Percentiles rank a stretch among this genome's conserved stretches.
phyloP scores from a whole-genome alignment of 2,797 vertebrate species.

The Sebastes alutus region DNA sequence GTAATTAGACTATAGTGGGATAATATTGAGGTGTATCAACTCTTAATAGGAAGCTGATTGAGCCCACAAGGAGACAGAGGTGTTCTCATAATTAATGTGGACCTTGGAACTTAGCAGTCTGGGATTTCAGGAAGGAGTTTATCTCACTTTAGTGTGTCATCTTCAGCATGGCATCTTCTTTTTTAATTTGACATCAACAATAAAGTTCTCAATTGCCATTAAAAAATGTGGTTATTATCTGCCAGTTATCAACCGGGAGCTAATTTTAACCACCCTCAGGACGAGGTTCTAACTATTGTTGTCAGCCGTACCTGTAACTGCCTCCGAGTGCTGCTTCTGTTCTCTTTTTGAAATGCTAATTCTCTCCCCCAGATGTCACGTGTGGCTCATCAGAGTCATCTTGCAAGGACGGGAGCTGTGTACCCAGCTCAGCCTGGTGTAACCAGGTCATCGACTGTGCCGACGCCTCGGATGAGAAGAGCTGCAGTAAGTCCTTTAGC shows the following conservation, averaged over 20 bases:
- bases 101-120: slow-evolving; percentile 30
- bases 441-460: slow-evolving; percentile 96
- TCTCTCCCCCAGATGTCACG: slow-evolving; percentile 80
- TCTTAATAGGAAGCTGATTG: slow-evolving; percentile 22
- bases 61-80: slow-evolving; percentile 18
- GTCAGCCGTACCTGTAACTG: slow-evolving; percentile 35
- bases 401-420: slow-evolving; percentile 92
- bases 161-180: slow-evolving; percentile 2
- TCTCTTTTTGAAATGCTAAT: slow-evolving; percentile 67
- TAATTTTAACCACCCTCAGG: slow-evolving; percentile 34
- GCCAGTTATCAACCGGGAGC: slow-evolving; percentile 15
- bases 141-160: slow-evolving; percentile 14
- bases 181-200: slow-evolving; percentile 37
- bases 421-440: slow-evolving; percentile 90
- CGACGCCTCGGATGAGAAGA: slow-evolving; percentile 95
- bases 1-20: slow-evolving; percentile 18
- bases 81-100: slow-evolving; percentile 54
- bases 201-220: slow-evolving; percentile 2
- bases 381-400: slow-evolving; percentile 86
- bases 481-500: slow-evolving; percentile 88
- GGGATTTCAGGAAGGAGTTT: slow-evolving; percentile 17
- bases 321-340: slow-evolving; percentile 33
- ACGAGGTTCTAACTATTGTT: slow-evolving; percentile 9
- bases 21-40: neutral
- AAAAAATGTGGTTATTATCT: slow-evolving; percentile 20